These are phyloP conservation scores for Drosophila nasuta DNA, from an alignment of 1,140 invertebrate species.

Conservation along the genomic window DNA sequence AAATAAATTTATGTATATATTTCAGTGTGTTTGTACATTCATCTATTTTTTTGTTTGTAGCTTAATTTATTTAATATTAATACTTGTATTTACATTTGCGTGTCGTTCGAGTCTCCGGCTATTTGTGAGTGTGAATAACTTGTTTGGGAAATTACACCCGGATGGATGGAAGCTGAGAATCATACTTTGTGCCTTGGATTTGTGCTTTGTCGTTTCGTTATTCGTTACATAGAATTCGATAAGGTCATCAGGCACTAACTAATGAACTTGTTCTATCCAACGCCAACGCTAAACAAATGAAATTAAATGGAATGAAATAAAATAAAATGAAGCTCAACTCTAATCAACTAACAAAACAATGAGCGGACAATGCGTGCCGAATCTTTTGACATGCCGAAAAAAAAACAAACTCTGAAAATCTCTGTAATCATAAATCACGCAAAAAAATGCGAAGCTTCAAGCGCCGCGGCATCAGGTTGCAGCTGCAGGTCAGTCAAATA, in stretches of 20 bases:
- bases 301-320: slow-evolving; percentile 28
- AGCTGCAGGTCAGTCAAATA: slow-evolving; percentile 34
- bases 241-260: slow-evolving; percentile 53
- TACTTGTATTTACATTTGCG: slow-evolving; percentile 80
- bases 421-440: slow-evolving; percentile 77
- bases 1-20: slow-evolving; percentile 14
- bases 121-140: slow-evolving; percentile 62
- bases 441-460: slow-evolving; percentile 52
- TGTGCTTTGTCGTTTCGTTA: slow-evolving; percentile 33
- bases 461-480: slow-evolving; percentile 51
- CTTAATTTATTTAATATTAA: slow-evolving; percentile 68
- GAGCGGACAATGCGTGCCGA: slow-evolving; percentile 61
- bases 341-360: slow-evolving; percentile 64
- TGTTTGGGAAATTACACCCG: slow-evolving; percentile 80
- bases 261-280: slow-evolving; percentile 61
- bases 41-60: slow-evolving; percentile 21
- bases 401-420: slow-evolving; percentile 44
- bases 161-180: slow-evolving; percentile 47
- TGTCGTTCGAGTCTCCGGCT: slow-evolving; percentile 39
- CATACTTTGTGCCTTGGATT: slow-evolving; percentile 15
- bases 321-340: slow-evolving; percentile 42
- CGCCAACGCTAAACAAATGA: slow-evolving; percentile 11
- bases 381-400: slow-evolving; percentile 71
- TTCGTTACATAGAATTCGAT: slow-evolving; percentile 52
- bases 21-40: background rate